Base-by-base conservation (phyloP, 1,140 invertebrate genomes). In the Platyura marginata region DNA sequence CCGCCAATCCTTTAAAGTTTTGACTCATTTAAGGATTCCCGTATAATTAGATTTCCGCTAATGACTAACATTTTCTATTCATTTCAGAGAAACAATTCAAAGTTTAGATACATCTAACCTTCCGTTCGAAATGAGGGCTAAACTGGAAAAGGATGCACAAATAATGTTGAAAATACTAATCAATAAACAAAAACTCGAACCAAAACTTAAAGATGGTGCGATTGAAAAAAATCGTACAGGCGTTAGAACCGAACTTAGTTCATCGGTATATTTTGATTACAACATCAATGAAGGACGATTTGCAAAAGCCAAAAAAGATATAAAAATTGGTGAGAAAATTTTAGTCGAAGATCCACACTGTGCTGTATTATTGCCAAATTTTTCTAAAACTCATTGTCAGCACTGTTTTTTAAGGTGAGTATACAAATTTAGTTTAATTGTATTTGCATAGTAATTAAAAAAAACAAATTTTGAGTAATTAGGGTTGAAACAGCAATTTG, bases 291-390 rank as follows among this genome's bases (percentile, higher is more conserved):
- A 65, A 38, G 73, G 74, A 11, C 62, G 76, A 52, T 79, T 70
- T 50, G 79, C 72, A 0, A 63, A 71, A 18, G 79, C 81, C 0
- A 66, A 66, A 0, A 66, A 64, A 44, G 63, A 80, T 49, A 74
- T 85, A 11, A 49, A 63, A 23, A 70, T 74, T 3, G 78, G 80
- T 2, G 74, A 81, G 50, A 65, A 78, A 38, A 49, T 91, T 21
- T 59, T 77, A 0, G 59, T 78, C 3, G 88, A 93, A 53, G 72
- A 73, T 51, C 74, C 89, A 2, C 76, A 77, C 50, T 75, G 77
- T 43, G 69, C 78, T 0, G 76, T 80, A 3, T 59, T 90, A 2
- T 60, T 90, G n/a, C 69, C 68, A 16, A 75, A 83, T 50, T 76
- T 71, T 51, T 62, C 70, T 21, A 65, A 70, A 47, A 75, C 70